phyloP scores from a whole-genome alignment of 2,888 invertebrate genomes.

The Callosobruchus maculatus region DNA sequence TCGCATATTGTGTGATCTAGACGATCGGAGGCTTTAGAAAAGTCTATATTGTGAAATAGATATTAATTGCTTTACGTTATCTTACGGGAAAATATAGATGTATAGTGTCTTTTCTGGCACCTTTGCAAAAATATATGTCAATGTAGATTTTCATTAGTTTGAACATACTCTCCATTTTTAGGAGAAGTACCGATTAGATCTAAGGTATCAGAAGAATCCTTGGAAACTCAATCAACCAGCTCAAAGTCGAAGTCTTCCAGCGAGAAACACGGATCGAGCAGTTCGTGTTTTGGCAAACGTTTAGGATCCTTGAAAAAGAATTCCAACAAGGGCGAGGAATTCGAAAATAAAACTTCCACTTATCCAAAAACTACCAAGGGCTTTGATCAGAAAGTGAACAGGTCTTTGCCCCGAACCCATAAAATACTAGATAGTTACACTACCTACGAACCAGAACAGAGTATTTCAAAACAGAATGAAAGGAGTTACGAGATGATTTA shows the following conservation, averaged over 20 bases:
- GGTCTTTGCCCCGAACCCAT: conserved; percentile 43
- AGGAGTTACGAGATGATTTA: conserved; percentile 46
- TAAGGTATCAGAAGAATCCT: conserved; percentile 25
- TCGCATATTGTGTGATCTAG: too few species aligned
- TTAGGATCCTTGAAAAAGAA: conserved; percentile 41
- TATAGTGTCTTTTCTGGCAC: too few species aligned
- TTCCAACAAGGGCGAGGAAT: conserved; percentile 32
- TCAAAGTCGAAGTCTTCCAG: conserved; percentile 29
- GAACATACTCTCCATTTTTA: conserved; percentile 14
- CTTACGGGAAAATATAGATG: too few species aligned
- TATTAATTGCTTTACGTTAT: too few species aligned
- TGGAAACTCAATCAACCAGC: conserved; percentile 15
- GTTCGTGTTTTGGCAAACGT: conserved; percentile 47
- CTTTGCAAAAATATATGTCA: too few species aligned
- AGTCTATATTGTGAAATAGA: too few species aligned
- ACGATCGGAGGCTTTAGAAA: too few species aligned
- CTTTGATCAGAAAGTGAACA: conserved; percentile 36
- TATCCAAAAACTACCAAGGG: conserved; percentile 40
- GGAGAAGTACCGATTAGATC: conserved; percentile 44
- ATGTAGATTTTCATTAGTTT: too few species aligned
- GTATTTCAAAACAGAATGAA: conserved; percentile 14
- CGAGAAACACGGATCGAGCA: conserved; percentile 30
- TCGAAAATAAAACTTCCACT: conserved; percentile 35
- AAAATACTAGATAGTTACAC: conserved; percentile 32
- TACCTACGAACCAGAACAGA: background rate